Evolutionary conservation across 2,113 vertebrate species (phyloP).

Genomic region (Carassius carassius): DNA sequence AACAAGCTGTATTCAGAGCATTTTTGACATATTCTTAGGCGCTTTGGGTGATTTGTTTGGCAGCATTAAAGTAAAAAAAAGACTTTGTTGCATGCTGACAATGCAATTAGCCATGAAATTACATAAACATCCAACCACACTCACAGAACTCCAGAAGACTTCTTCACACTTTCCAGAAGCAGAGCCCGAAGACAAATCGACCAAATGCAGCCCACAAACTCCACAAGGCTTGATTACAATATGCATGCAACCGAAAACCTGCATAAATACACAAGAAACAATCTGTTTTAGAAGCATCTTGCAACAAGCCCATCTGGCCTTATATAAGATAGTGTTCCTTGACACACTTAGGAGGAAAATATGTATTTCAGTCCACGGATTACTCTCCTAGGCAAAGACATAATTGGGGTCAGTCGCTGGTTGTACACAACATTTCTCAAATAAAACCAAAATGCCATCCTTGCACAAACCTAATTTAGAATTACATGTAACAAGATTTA

Average conservation of each 20-base stretch:
- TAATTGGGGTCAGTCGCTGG: slow-evolving; percentile 37
- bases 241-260: slow-evolving; percentile 17
- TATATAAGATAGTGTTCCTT: slow-evolving; percentile 56
- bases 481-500: background rate
- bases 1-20: background rate
- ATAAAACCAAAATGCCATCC: slow-evolving; percentile 20
- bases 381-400: slow-evolving; percentile 49
- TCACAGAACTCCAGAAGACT: slow-evolving; percentile 20
- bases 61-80: background rate
- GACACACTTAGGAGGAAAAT: slow-evolving; percentile 52
- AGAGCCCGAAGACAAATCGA: slow-evolving; percentile 37
- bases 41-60: slow-evolving; percentile 7
- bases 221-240: slow-evolving; percentile 23
- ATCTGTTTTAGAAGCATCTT: slow-evolving; percentile 32
- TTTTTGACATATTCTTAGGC: slow-evolving; percentile 9
- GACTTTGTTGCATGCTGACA: slow-evolving; percentile 44
- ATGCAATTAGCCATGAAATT: slow-evolving; percentile 64
- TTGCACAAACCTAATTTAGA: background rate
- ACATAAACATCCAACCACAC: slow-evolving; percentile 49
- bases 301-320: slow-evolving; percentile 48
- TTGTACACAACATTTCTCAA: slow-evolving; percentile 21
- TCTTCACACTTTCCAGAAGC: slow-evolving; percentile 28
- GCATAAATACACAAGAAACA: slow-evolving; percentile 33
- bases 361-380: slow-evolving; percentile 50
- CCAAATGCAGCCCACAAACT: background rate